These are phyloP conservation scores for Nothobranchius kuhntae DNA, from an alignment of 2,113 vertebrate genomes.

Conservation along the genomic window DNA sequence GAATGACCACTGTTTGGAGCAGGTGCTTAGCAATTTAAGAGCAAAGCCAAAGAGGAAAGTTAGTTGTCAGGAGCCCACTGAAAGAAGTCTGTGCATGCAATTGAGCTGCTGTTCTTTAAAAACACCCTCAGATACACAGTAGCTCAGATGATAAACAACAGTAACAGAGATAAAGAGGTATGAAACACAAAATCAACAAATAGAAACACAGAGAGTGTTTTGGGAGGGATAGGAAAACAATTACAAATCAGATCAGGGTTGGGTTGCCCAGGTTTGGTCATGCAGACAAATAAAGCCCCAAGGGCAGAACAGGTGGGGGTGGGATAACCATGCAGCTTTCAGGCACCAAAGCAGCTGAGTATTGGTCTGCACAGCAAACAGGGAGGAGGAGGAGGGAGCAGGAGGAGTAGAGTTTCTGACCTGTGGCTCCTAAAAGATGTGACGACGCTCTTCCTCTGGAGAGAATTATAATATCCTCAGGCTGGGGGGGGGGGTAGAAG, in stretches of 20 bases:
- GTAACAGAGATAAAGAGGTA: conserved; percentile 15
- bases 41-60: conserved; percentile 33
- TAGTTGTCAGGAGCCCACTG: conserved; percentile 1
- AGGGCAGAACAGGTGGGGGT: conserved; percentile 18
- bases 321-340: conserved; percentile 64
- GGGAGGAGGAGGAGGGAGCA: conserved; percentile 28
- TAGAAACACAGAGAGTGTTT: conserved; percentile 13
- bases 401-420: conserved; percentile 76
- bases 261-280: conserved; percentile 53
- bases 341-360: conserved; percentile 37
- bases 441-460: conserved; percentile 75
- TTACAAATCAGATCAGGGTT: conserved; percentile 46
- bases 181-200: conserved; percentile 11
- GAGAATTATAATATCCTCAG: conserved; percentile 82
- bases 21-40: conserved; percentile 7
- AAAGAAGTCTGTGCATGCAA: background rate
- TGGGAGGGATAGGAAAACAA: background rate
- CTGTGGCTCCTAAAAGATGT: conserved; percentile 79
- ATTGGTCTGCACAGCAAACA: conserved; percentile 34
- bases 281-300: conserved; percentile 46
- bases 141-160: conserved; percentile 9
- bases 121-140: conserved; percentile 1
- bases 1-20: conserved; percentile 7
- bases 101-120: conserved; percentile 4
- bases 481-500: conserved; percentile 72